These are phyloP conservation scores for Achlya flavicornis DNA, from an alignment of 2,888 invertebrate species.

Conservation along the genomic window DNA sequence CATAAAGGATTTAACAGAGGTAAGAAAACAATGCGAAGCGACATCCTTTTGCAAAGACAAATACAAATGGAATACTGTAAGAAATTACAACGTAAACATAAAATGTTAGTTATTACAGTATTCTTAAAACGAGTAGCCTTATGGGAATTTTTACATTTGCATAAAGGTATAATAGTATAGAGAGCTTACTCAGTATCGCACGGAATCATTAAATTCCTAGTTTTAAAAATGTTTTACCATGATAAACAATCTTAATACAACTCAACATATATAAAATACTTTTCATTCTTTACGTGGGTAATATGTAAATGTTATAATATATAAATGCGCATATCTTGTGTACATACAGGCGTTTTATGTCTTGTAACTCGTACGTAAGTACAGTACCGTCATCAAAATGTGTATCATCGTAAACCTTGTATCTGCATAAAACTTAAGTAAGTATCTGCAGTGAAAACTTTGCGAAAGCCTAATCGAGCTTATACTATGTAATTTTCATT, in stretches of 20 bases:
- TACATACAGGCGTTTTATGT: slow-evolving; percentile 6
- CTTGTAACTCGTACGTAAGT: slow-evolving; percentile 1
- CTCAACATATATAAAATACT: neutral
- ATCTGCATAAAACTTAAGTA: neutral
- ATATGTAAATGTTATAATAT: neutral
- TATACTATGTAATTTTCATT: slow-evolving; percentile 33
- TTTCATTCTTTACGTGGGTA: neutral
- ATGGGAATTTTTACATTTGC: slow-evolving; percentile 44
- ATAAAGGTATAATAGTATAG: slow-evolving; percentile 49
- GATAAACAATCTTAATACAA: slow-evolving; percentile 3
- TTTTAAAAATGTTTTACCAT: neutral
- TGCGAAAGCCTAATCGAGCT: slow-evolving; percentile 19
- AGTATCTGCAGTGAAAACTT: slow-evolving; percentile 1
- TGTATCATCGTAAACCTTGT: slow-evolving; percentile 4
- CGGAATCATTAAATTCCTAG: neutral
- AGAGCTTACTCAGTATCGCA: neutral
- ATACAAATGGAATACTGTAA: slow-evolving; percentile 20
- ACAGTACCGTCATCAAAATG: neutral
- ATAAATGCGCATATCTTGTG: neutral
- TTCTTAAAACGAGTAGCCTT: slow-evolving; percentile 37
- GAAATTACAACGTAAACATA: slow-evolving; percentile 34
- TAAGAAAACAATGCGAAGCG: slow-evolving; percentile 38
- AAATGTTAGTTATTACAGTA: slow-evolving; percentile 48
- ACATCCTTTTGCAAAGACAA: neutral
- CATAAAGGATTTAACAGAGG: slow-evolving; percentile 40